Base-by-base conservation (phyloP, 1,140 invertebrate genomes). In the Oncopeltus fasciatus region DNA sequence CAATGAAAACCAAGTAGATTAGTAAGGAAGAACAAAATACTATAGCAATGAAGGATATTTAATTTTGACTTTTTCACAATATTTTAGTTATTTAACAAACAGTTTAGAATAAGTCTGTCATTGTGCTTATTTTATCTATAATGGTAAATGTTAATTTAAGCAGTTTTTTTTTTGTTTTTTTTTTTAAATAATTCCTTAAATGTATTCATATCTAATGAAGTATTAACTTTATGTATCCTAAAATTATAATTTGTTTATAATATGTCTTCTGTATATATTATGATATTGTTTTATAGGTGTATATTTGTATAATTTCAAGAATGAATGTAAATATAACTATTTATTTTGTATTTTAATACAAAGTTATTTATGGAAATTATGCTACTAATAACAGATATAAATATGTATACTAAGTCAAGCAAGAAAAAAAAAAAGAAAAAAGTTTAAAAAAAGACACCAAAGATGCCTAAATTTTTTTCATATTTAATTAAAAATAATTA, bases 381-480 rank as follows among this genome's bases (percentile, higher is more conserved):
- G 31, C 31, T 14, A 8, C 5, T 8, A 38, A 38, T 5, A 8
- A 38, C 31, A 5, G 31, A 20, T 46, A 46, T 20, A 53, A 53
- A 24, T 53, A 24, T 53, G 24, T 24, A 24, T 24, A 24, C 24
- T 53, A 24, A 53, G 49, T 16, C 26, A 24, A 24, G 16, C 24
- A 46, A 46, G n/a, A n/a, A n/a, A n/a, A n/a, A n/a, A n/a, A n/a
- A n/a, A n/a, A n/a, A n/a, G n/a, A n/a, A n/a, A n/a, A n/a, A n/a
- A n/a, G n/a, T n/a, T n/a, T n/a, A n/a, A n/a, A n/a, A n/a, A n/a
- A 24, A 21, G 21, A 53, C 49, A 53, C 49, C 49, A 53, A 53
- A 53, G 49, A 53, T 53, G 49, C 49, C 49, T 53, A 53, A 53
- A 53, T n/a, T 53, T 53, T 27, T 24, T 53, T 53, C 20, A 53